phyloP scores from a whole-genome alignment of 2,888 invertebrate genomes.

The Mesorhabditis sp. region DNA sequence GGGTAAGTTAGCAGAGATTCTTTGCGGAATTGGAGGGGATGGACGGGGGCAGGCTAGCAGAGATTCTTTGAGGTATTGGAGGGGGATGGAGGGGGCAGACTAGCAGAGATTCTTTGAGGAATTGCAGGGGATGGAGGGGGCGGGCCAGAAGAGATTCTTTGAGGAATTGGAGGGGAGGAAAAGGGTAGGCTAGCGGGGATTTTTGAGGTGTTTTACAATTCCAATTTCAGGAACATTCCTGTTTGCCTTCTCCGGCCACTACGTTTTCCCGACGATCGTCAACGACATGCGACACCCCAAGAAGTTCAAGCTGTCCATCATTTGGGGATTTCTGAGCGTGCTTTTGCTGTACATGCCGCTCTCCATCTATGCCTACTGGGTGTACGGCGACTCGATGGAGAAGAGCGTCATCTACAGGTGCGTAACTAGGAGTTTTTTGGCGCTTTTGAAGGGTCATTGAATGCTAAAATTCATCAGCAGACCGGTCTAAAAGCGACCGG shows the following conservation, averaged over 20 bases:
- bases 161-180: too few species aligned
- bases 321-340: constrained; percentile 42
- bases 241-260: constrained; percentile 55
- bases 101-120: too few species aligned
- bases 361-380: constrained; percentile 46
- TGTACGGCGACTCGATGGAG: constrained; percentile 52
- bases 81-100: too few species aligned
- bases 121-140: too few species aligned
- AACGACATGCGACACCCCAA: constrained; percentile 81
- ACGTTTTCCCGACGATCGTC: constrained; percentile 76
- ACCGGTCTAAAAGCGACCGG: too few species aligned
- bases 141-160: too few species aligned
- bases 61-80: too few species aligned
- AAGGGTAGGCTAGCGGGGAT: too few species aligned
- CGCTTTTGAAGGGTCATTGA: not conserved
- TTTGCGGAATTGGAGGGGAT: too few species aligned
- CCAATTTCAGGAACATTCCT: constrained; percentile 41
- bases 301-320: constrained; percentile 72
- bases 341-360: constrained; percentile 52
- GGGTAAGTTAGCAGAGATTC: constrained; percentile 16
- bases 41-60: too few species aligned
- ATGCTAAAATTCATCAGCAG: too few species aligned
- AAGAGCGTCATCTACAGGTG: constrained; percentile 43
- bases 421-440: not conserved
- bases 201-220: not conserved